A percentile compares a stretch with the other conserved stretches of the same genome.
Evolutionary conservation across 2,113 vertebrate genomes (phyloP).

Genomic region (Geococcyx californianus): DNA sequence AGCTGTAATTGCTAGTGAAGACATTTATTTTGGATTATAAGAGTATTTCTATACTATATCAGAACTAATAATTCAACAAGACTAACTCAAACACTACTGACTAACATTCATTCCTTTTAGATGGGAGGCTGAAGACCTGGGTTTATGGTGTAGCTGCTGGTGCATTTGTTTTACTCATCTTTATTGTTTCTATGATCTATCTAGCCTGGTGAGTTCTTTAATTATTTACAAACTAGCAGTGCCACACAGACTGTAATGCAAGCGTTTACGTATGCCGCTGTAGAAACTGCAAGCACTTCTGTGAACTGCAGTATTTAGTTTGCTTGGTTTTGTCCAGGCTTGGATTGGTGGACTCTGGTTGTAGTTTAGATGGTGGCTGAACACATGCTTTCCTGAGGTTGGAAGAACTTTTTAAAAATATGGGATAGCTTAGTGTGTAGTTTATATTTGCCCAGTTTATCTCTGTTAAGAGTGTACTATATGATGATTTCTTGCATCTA

Average conservation of each 20-base stretch:
- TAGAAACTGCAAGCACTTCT: neutral
- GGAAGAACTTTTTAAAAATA: neutral
- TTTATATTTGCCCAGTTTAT: neutral
- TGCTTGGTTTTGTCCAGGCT: neutral
- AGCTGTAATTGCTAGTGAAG: neutral
- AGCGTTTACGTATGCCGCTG: neutral
- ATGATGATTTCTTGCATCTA: neutral
- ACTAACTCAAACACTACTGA: conserved; percentile 71
- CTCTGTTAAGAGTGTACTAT: neutral
- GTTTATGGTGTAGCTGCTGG: conserved; percentile 97
- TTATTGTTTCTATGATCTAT: conserved; percentile 99
- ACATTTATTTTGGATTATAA: conserved; percentile 2
- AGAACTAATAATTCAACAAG: conserved; percentile 36
- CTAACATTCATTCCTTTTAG: conserved; percentile 83
- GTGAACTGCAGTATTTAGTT: neutral
- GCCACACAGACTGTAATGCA: neutral
- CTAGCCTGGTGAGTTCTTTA: conserved; percentile 95
- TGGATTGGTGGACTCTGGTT: neutral
- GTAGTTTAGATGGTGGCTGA: neutral
- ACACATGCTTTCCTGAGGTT: neutral
- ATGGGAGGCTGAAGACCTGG: conserved; percentile 98
- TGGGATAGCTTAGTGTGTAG: neutral
- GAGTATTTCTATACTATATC: neutral
- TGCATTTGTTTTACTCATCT: conserved; percentile 95
- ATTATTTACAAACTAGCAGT: conserved; percentile 54